Conservation (phyloP, 2,113 vertebrate species). For the Gymnobelideus leadbeateri region DNA sequence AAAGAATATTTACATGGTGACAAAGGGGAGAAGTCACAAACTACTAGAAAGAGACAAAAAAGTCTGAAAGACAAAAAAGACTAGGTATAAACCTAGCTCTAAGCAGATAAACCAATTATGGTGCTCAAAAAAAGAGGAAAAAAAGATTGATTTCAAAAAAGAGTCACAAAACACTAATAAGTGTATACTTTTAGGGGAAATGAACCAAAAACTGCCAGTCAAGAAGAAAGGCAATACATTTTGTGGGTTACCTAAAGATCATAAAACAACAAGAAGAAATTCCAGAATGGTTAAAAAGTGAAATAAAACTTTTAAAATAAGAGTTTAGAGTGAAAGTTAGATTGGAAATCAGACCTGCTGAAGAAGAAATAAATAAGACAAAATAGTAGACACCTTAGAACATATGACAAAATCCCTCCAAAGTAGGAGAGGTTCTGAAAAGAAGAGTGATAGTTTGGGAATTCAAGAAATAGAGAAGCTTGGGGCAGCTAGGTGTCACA, state of each 20-base stretch:
- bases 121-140: neutral
- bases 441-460: neutral
- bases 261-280: neutral
- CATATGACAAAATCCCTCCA: neutral
- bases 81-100: neutral
- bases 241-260: neutral
- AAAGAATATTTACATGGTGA: neutral
- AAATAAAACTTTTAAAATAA: neutral
- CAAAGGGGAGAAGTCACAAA: neutral
- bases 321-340: neutral
- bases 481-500: too few species aligned
- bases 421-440: neutral
- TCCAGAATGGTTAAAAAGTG: neutral
- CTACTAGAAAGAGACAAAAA: neutral
- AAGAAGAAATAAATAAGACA: neutral
- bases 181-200: neutral
- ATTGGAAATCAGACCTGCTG: neutral
- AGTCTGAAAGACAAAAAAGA: neutral
- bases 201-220: neutral
- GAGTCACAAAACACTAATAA: neutral
- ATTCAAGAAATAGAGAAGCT: neutral
- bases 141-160: neutral
- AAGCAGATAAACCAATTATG: neutral
- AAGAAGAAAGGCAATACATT: neutral
- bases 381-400: neutral